A percentile compares a stretch with the other conserved stretches of the same genome.
These are phyloP conservation scores for Sylvia borin DNA, from an alignment of 2,797 vertebrate species.

Conservation along the genomic window DNA sequence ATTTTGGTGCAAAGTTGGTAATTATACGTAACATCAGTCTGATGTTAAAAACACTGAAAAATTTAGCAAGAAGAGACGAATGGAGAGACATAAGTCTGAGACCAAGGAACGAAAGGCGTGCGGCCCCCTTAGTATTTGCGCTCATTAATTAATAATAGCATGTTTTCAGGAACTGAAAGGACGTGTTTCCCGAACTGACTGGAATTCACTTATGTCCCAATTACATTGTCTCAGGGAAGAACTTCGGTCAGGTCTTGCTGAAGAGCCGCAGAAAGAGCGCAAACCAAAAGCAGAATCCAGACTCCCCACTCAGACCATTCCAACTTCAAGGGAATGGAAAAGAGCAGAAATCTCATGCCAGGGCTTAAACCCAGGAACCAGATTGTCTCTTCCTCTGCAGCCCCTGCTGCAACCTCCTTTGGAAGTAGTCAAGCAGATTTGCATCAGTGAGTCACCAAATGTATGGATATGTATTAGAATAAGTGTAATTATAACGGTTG, in stretches of 20 bases:
- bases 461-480: conserved; percentile 12
- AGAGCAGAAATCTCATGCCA: not conserved
- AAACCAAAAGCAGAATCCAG: conserved; percentile 32
- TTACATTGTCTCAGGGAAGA: conserved; percentile 73
- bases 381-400: not conserved
- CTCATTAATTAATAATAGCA: conserved; percentile 95
- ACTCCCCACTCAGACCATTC: not conserved
- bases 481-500: conserved; percentile 27
- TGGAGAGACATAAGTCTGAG: conserved; percentile 91
- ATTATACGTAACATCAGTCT: conserved; percentile 96
- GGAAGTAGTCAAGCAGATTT: conserved; percentile 38
- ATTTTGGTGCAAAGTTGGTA: conserved; percentile 96
- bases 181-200: conserved; percentile 81
- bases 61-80: conserved; percentile 96
- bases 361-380: not conserved
- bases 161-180: conserved; percentile 84
- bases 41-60: conserved; percentile 97
- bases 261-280: not conserved
- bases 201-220: conserved; percentile 83
- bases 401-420: not conserved
- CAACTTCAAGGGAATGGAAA: not conserved
- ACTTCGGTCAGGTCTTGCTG: conserved; percentile 17
- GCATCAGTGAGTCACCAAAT: conserved; percentile 35
- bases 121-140: conserved; percentile 82
- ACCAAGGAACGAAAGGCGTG: conserved; percentile 88